A percentile compares a stretch with the other conserved stretches of the same genome.
Evolutionary conservation across 64 coral and sea anemone genomes (phyloP).

Genomic region (Catalaphyllia jardinei): DNA sequence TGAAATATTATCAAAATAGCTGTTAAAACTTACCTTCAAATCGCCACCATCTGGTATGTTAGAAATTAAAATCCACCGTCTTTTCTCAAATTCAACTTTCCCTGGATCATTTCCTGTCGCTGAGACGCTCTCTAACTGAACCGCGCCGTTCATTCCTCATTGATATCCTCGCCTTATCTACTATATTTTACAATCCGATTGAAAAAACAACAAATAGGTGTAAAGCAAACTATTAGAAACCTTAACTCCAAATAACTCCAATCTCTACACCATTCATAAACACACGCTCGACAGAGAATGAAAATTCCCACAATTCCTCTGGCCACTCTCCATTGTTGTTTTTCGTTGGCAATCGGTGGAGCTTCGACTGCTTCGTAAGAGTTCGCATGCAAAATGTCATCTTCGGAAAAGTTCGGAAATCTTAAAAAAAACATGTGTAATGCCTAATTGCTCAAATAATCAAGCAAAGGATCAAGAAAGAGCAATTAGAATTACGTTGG

Average conservation of each 20-base stretch:
- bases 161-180: not conserved
- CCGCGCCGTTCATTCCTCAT: constrained; percentile 17
- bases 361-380: too few species aligned
- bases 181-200: not conserved
- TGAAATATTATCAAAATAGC: not conserved
- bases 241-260: too few species aligned
- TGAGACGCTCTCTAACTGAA: not conserved
- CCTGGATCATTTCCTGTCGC: constrained; percentile 17
- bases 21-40: constrained; percentile 39
- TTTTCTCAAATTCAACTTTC: constrained; percentile 69
- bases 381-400: too few species aligned
- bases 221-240: not conserved
- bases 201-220: not conserved
- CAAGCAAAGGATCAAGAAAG: too few species aligned
- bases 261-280: not conserved
- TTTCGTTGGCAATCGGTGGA: not conserved
- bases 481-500: too few species aligned
- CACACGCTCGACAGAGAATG: not conserved
- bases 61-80: constrained; percentile 60
- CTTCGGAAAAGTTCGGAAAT: too few species aligned
- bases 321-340: not conserved
- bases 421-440: too few species aligned
- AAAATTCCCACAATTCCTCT: constrained; percentile 19
- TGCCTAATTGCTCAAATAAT: too few species aligned
- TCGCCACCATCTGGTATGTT: constrained; percentile 59